Evolutionary conservation across 2,113 vertebrate species (phyloP), one percentile per base, ranked within the genome.

Genomic region (Desmodus rotundus): DNA sequence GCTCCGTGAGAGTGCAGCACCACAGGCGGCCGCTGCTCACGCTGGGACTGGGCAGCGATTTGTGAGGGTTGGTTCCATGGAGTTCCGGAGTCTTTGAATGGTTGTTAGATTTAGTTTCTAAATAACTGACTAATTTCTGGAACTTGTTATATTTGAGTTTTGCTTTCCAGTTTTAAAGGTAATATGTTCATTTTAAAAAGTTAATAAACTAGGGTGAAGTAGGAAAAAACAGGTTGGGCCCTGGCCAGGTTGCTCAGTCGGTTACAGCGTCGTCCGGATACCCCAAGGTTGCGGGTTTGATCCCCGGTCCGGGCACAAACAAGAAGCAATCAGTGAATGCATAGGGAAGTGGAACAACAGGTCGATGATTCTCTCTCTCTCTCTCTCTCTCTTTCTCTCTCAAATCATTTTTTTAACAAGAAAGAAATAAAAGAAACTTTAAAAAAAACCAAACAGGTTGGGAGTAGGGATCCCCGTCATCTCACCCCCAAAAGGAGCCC

Each of bases 121-220:
- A 47, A 33, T 41, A 86, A 78, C 67, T 52, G 36, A 33, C 74
- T 61, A 24, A 19, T 45, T 87, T 91, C 58, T 50, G 7, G 43
- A 86, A 56, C 26, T 33, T 12, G 36, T 85, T 70, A 2, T 24
- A 10, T 88, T 70, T 84, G 26, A 3, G 24, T 7, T 81, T 70
- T 87, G 26, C 92, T 91, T 88, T 72, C 31, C 58, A 38, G 50
- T 67, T 86, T 76, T 88, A 76, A 77, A 87, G 54, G 38, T 45
- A 38, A 36, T 16, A 33, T 74, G 38, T 65, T 73, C 13, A 8
- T 85, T 74, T 38, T 67, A 26, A n/a, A 73, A 68, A 67, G 50
- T 63, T n/a, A 52, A n/a, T 56, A 41, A 65, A 33, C 4, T 47
- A 54, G 22, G 74, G 24, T 24, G 19, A 63, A 33, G n/a, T 24